Conservation (phyloP, 53 echinoderm and acorn worm species). For the Crossaster papposus region DNA sequence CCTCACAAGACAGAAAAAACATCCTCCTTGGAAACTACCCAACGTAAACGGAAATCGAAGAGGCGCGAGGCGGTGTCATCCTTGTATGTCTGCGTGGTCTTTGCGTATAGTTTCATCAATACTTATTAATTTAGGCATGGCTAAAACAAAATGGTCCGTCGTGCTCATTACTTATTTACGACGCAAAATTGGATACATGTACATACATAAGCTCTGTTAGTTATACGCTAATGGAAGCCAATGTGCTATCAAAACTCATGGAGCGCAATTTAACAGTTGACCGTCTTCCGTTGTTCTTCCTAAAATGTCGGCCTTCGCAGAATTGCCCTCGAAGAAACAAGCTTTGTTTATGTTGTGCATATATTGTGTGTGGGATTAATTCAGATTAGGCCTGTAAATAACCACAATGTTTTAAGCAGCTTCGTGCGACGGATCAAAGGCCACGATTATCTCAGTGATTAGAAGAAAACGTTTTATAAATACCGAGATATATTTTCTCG, state of each 20-base stretch:
- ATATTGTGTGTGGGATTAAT: not conserved
- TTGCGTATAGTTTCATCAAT: not conserved
- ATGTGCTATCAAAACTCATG: not conserved
- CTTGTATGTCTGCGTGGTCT: not conserved
- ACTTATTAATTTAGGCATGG: constrained; percentile 1
- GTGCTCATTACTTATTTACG: not conserved
- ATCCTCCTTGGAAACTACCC: not conserved
- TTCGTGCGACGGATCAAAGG: not conserved
- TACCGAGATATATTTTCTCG: not conserved
- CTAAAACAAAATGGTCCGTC: not conserved
- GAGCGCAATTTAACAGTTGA: not conserved
- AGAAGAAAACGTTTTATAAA: not conserved
- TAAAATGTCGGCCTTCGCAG: not conserved
- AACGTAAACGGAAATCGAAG: not conserved
- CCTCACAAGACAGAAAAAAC: not conserved
- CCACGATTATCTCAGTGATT: not conserved
- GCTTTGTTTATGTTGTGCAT: too few species aligned
- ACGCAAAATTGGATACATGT: not conserved
- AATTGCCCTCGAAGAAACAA: not conserved
- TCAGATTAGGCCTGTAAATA: not conserved
- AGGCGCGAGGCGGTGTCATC: not conserved
- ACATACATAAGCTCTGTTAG: not conserved
- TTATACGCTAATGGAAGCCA: not conserved
- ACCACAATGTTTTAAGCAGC: not conserved
- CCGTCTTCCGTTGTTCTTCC: not conserved